phyloP scores from a whole-genome alignment of 2,113 vertebrate genomes.

The Tursiops truncatus region DNA sequence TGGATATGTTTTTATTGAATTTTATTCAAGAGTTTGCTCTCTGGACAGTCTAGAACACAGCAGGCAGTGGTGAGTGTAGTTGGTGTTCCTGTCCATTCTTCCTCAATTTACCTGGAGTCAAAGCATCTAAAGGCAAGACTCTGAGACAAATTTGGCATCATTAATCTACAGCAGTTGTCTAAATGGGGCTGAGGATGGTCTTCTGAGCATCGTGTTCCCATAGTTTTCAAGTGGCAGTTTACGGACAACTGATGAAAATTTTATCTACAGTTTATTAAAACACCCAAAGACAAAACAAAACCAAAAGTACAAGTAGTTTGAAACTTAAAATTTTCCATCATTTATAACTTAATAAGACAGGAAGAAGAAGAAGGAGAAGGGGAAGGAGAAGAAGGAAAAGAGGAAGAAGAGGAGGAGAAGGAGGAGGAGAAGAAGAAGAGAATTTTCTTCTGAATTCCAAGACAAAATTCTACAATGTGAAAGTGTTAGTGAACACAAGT shows the following conservation, averaged over 20 bases:
- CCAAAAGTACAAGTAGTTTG: not conserved
- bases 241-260: not conserved
- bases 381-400: not conserved
- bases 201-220: not conserved
- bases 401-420: not conserved
- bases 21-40: not conserved
- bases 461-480: not conserved
- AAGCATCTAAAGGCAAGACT: not conserved
- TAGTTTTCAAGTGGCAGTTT: not conserved
- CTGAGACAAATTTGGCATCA: not conserved
- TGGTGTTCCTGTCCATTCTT: not conserved
- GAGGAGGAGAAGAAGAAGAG: not conserved
- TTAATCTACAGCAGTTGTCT: not conserved
- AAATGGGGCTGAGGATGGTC: not conserved
- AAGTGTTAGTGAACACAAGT: not conserved
- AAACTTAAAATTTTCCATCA: not conserved
- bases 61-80: not conserved
- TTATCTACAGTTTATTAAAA: not conserved
- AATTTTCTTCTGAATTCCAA: not conserved
- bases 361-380: not conserved
- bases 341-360: not conserved
- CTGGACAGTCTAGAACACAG: not conserved
- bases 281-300: not conserved
- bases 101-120: not conserved
- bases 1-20: not conserved